These are phyloP conservation scores for Spicauda simplicius DNA, from an alignment of 2,888 invertebrate species.

Conservation along the genomic window DNA sequence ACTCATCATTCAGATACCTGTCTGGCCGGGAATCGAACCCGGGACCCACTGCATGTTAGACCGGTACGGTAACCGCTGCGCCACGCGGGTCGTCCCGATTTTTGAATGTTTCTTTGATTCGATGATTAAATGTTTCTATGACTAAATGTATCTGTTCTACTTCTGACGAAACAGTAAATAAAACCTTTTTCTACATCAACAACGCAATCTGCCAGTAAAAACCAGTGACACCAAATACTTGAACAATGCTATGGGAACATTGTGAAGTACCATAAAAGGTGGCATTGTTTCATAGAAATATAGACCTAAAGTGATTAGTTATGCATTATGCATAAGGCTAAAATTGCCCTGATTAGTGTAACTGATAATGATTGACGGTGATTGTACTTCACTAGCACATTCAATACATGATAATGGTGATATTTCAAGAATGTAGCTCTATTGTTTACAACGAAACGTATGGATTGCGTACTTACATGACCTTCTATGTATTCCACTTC, in stretches of 20 bases:
- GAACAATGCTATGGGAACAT: constrained; percentile 24
- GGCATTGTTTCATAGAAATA: constrained; percentile 12
- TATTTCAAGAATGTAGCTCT: constrained; percentile 38
- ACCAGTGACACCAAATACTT: constrained; percentile 2
- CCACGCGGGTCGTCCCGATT: too few species aligned
- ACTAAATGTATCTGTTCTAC: too few species aligned
- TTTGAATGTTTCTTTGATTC: too few species aligned
- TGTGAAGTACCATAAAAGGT: constrained; percentile 13
- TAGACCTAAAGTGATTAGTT: constrained; percentile 1
- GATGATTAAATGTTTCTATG: too few species aligned
- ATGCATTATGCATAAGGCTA: constrained; percentile 3
- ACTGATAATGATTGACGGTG: constrained; percentile 30
- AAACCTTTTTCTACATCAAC: background rate
- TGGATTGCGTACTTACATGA: constrained; percentile 21
- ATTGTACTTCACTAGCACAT: constrained; percentile 17
- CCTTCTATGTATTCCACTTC: constrained; percentile 18
- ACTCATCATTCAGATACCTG: too few species aligned
- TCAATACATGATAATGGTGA: constrained; percentile 37
- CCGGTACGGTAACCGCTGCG: too few species aligned
- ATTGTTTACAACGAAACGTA: constrained; percentile 36
- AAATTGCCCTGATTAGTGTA: constrained; percentile 17
- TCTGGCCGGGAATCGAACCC: too few species aligned
- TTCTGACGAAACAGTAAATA: background rate
- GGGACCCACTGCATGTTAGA: too few species aligned
- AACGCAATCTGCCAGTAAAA: constrained; percentile 1